Evolutionary conservation across 2,797 vertebrate genomes (phyloP).

Genomic region (Syncerus caffer): DNA sequence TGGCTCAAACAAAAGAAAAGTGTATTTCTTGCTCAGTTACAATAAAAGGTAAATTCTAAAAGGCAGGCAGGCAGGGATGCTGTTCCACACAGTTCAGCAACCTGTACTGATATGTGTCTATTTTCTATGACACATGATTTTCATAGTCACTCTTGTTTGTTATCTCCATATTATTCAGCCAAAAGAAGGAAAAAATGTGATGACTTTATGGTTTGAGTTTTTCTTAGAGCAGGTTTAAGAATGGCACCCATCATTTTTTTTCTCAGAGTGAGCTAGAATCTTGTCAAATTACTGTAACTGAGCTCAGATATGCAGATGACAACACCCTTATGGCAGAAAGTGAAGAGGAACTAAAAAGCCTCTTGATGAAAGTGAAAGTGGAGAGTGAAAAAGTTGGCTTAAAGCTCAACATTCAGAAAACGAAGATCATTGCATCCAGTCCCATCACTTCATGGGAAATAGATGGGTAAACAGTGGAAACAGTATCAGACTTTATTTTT

Average conservation of each 20-base stretch:
- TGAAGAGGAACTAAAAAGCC: too few species aligned
- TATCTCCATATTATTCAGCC: not conserved
- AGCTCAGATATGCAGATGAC: too few species aligned
- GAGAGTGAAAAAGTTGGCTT: too few species aligned
- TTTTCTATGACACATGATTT: not conserved
- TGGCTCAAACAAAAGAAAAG: not conserved
- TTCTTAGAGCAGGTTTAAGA: not conserved
- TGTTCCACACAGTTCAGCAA: not conserved
- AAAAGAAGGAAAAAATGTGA: not conserved
- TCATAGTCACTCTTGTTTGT: not conserved
- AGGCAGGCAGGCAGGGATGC: not conserved
- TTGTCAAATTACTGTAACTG: not conserved
- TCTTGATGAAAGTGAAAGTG: too few species aligned
- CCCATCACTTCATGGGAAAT: too few species aligned
- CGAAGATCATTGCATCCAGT: too few species aligned
- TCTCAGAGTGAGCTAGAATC: not conserved
- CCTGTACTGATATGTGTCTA: not conserved
- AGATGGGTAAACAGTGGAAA: too few species aligned
- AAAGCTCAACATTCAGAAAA: too few species aligned
- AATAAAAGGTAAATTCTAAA: not conserved
- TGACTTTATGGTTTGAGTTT: not conserved
- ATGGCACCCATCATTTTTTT: not conserved
- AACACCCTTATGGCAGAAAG: too few species aligned
- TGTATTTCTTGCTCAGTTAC: not conserved
- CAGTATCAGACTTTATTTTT: too few species aligned